Percentiles rank a stretch among this genome's conserved stretches.
These are phyloP conservation scores for Marasmarcha lunaedactyla DNA, from an alignment of 2,888 invertebrate genomes.

Conservation along the genomic window DNA sequence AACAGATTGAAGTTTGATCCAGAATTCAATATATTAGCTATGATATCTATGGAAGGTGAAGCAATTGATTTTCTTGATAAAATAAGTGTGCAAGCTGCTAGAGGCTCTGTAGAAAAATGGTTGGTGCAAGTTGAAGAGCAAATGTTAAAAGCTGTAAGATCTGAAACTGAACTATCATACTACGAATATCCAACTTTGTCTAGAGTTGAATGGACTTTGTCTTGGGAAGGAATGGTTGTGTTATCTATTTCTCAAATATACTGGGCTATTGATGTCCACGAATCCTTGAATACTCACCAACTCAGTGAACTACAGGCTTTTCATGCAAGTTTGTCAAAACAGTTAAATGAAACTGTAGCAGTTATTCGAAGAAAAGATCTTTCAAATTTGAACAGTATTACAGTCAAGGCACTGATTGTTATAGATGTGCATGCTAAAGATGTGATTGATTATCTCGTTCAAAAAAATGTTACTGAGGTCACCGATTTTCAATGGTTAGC, in stretches of 20 bases:
- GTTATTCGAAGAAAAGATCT: slow-evolving; percentile 78
- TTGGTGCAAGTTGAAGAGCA: slow-evolving; percentile 84
- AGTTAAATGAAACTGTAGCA: slow-evolving; percentile 80
- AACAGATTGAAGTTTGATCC: slow-evolving; percentile 78
- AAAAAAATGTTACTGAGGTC: slow-evolving; percentile 74
- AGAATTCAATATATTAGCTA: slow-evolving; percentile 78
- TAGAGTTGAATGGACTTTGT: slow-evolving; percentile 78
- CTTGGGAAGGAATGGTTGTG: slow-evolving; percentile 88
- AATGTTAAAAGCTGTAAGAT: slow-evolving; percentile 80
- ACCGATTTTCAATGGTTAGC: slow-evolving; percentile 89
- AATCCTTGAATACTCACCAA: slow-evolving; percentile 72
- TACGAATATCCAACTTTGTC: slow-evolving; percentile 70
- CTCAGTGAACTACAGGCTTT: slow-evolving; percentile 68
- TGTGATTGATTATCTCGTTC: slow-evolving; percentile 76
- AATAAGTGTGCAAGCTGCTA: slow-evolving; percentile 78
- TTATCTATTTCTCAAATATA: slow-evolving; percentile 83
- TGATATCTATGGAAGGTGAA: slow-evolving; percentile 84
- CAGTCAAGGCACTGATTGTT: slow-evolving; percentile 84
- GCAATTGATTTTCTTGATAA: slow-evolving; percentile 72
- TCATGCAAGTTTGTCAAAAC: slow-evolving; percentile 64
- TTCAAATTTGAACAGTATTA: slow-evolving; percentile 78
- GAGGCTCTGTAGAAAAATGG: slow-evolving; percentile 91
- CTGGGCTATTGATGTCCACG: slow-evolving; percentile 85
- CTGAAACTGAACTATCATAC: slow-evolving; percentile 76
- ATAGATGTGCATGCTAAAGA: slow-evolving; percentile 90